Evolutionary conservation across 2,888 invertebrate genomes (phyloP), one percentile per base, ranked within the genome.

Genomic region (Mythimna vitellina): DNA sequence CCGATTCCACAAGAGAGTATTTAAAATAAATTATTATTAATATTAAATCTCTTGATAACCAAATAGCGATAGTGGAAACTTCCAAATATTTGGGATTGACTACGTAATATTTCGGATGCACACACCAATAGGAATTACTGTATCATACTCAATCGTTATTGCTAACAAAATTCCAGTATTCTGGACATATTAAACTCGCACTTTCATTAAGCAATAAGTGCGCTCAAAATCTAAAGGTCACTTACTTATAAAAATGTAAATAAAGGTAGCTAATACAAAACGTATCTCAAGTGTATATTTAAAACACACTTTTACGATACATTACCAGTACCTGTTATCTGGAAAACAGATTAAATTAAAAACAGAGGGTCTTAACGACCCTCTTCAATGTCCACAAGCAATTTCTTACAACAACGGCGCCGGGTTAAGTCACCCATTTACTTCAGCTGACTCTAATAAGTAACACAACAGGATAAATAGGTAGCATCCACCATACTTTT

Each of bases 371-470:
- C 69, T 74, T 82, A 70, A 80, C 68, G 79, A 80, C 80, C 80
- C 82, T 82, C 69, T 70, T 80, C 82, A 78, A 82, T 69, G 82
- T 82, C 80, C 73, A 78, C 79, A 57, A 80, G 68, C 69, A 58
- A 80, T 80, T 80, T 82, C 80, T 80, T 78, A 82, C 66, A 70
- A 73, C 78, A 78, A 49, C 54, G 79, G 57, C 74, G 73, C 25
- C 12, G 74, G 74, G 79, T 78, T 82, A 73, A 78, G 74, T 73
- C 74, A 67, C 66, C 82, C 73, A 80, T 80, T 78, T 82, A 82
- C 79, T 82, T 78, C 79, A 82, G 82, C 79, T 69, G 80, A 54
- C 73, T 82, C 66, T 82, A 73, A 82, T 82, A 78, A 82, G 80
- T 70, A 73, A 66, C 79, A 69, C 60, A 64, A 69, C 73, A 64